Base-by-base conservation (phyloP, 2,888 invertebrate genomes). In the Cheilosia grossa region DNA sequence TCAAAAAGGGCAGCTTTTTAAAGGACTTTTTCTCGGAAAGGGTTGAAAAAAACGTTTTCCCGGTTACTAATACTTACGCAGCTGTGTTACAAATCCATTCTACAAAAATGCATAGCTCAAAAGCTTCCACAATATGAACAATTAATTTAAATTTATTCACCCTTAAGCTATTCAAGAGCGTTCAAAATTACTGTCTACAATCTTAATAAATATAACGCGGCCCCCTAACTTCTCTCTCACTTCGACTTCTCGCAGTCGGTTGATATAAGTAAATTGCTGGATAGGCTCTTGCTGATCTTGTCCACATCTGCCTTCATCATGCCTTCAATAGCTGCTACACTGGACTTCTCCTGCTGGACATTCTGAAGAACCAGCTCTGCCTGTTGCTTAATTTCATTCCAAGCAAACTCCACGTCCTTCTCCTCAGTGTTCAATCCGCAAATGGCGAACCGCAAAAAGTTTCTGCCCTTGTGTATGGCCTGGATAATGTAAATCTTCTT, bases 401-500 rank as follows among this genome's bases (percentile, higher is more conserved):
- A 94, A 33, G 97, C 96, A 89, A 93, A 96, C 10, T 94, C 93
- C 27, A 98, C 93, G 90, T 98, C 98, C 24, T 93, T 92, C 30
- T 93, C 93, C 66, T 94, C 94, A 0, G 96, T 95, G 44, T 94
- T 91, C 72, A 95, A 93, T 58, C 97, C 96, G 90, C 97, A 97
- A 1, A 98, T 93, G 0, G 95, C 97, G 89, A 98, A 97, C 54
- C 98, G 93, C 37, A 98, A 93, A 54, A 97, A 94, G 88, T 95
- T 94, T 74, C 93, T 93, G 0, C 94, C 94, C 33, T 93, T 93
- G 87, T 95, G 94, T 56, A 93, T 94, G 2, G 96, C 96, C 4
- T 97, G 96, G 49, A 97, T 95, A 90, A 98, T 93, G 89, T 96
- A 98, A 72, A 98, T 94, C 87, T 95, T 94, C 88, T 95, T 96